Percentiles rank a stretch among this genome's conserved stretches.
Conservation (phyloP, 1,140 invertebrate species). For the Formica exsecta region DNA sequence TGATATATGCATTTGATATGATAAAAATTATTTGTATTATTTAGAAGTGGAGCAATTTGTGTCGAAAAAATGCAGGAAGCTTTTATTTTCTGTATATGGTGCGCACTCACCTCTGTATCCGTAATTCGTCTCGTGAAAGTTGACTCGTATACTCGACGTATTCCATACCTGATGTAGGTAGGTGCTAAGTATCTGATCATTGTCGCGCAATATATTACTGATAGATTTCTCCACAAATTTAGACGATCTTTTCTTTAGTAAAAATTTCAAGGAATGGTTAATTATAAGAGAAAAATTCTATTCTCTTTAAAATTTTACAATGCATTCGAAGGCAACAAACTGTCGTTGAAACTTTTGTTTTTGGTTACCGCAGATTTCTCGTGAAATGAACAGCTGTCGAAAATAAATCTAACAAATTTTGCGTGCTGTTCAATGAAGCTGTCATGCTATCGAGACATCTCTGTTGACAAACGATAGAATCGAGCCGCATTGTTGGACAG, state of each 20-base stretch:
- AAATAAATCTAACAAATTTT: conserved; percentile 48
- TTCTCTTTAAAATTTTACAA: background rate
- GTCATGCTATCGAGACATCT: conserved; percentile 49
- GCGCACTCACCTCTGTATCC: conserved; percentile 14
- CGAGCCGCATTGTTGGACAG: conserved; percentile 26
- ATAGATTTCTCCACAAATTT: background rate
- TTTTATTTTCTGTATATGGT: conserved; percentile 71
- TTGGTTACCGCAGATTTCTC: background rate
- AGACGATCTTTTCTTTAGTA: too few species aligned
- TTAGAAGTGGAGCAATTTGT: conserved; percentile 72
- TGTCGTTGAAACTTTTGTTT: background rate
- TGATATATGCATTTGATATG: background rate
- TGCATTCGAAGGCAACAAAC: background rate
- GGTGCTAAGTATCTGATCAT: background rate
- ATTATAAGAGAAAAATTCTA: background rate
- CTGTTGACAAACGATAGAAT: conserved; percentile 56
- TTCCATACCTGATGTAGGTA: conserved; percentile 29
- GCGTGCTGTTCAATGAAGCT: conserved; percentile 46
- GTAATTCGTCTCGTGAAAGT: conserved; percentile 62
- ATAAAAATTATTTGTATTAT: conserved; percentile 76
- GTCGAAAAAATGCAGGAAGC: conserved; percentile 64
- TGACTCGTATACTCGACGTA: conserved; percentile 35
- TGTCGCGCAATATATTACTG: background rate
- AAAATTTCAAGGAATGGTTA: background rate
- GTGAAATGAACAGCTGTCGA: background rate